These are phyloP conservation scores for Oncorhynchus gorbuscha DNA, from an alignment of 2,113 vertebrate species.

Conservation along the genomic window DNA sequence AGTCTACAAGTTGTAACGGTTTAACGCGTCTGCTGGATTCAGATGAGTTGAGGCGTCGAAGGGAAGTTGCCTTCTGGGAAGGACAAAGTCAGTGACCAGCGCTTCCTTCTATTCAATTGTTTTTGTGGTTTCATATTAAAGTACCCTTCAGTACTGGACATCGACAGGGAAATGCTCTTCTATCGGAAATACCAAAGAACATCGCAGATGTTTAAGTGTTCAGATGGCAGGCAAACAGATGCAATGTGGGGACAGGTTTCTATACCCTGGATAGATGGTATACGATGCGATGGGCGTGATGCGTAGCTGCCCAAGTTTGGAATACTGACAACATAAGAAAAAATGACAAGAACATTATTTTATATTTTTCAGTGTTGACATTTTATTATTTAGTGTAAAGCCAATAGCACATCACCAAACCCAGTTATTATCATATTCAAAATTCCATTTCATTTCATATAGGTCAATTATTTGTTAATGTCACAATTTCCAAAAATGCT, in stretches of 20 bases:
- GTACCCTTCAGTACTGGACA: slow-evolving; percentile 73
- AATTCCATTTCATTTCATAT: no score
- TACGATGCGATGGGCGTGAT: no score
- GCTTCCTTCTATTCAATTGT: slow-evolving; percentile 94
- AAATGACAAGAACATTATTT: not conserved
- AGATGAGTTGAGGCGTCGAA: slow-evolving; percentile 82
- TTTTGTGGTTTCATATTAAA: slow-evolving; percentile 74
- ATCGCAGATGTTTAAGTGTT: slow-evolving; percentile 37
- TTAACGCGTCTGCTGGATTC: slow-evolving; percentile 68
- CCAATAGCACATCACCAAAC: not conserved
- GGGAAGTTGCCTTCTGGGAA: slow-evolving; percentile 84
- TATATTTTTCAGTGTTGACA: not conserved
- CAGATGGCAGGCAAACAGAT: slow-evolving; percentile 23
- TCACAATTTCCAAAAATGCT: no score
- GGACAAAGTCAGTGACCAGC: slow-evolving; percentile 83
- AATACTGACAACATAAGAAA: not conserved
- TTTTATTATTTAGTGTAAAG: not conserved
- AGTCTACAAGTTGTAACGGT: slow-evolving; percentile 59
- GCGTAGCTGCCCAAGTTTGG: not conserved
- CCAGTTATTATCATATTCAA: no score
- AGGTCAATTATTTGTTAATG: no score
- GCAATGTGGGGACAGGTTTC: not conserved
- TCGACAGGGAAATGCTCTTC: slow-evolving; percentile 67
- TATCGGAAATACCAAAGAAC: slow-evolving; percentile 66
- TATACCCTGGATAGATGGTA: no score